phyloP scores from a whole-genome alignment of 2,113 vertebrate genomes.

The Nibea albiflora region DNA sequence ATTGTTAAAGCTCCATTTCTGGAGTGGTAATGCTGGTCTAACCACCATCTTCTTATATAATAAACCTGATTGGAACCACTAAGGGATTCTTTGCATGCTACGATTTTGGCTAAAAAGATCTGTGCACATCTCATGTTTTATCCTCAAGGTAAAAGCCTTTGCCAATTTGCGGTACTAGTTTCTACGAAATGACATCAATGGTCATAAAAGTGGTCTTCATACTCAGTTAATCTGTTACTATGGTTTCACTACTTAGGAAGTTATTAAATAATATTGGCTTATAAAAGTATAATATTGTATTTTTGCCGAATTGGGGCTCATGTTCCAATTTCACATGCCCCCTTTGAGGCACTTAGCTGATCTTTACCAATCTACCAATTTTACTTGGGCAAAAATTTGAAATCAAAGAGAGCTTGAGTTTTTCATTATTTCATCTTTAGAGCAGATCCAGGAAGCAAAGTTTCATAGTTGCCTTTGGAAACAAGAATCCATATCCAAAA shows the following conservation, averaged over 20 bases:
- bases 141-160: slow-evolving; percentile 42
- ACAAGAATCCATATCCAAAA: slow-evolving; percentile 23
- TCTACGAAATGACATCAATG: slow-evolving; percentile 62
- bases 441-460: slow-evolving; percentile 19
- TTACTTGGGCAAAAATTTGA: slow-evolving; percentile 35
- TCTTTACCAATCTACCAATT: slow-evolving; percentile 32
- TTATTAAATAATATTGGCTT: slow-evolving; percentile 57
- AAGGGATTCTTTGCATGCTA: slow-evolving; percentile 18
- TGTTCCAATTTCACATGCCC: slow-evolving; percentile 43
- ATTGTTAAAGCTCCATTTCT: slow-evolving; percentile 38
- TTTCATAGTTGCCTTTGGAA: slow-evolving; percentile 40
- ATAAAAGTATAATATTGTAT: slow-evolving; percentile 54
- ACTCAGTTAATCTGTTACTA: slow-evolving; percentile 63
- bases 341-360: neutral
- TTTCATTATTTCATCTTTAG: slow-evolving; percentile 47
- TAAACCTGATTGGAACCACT: slow-evolving; percentile 34
- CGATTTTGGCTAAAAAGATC: slow-evolving; percentile 42
- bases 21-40: slow-evolving; percentile 12
- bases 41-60: slow-evolving; percentile 12
- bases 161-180: slow-evolving; percentile 27
- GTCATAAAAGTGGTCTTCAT: slow-evolving; percentile 63
- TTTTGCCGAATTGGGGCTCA: slow-evolving; percentile 39
- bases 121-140: slow-evolving; percentile 55
- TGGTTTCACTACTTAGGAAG: slow-evolving; percentile 62
- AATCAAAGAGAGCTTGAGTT: slow-evolving; percentile 43